A percentile compares a stretch with the other conserved stretches of the same genome.
Evolutionary conservation across 2,113 vertebrate species (phyloP).

Genomic region (Excalfactoria chinensis): DNA sequence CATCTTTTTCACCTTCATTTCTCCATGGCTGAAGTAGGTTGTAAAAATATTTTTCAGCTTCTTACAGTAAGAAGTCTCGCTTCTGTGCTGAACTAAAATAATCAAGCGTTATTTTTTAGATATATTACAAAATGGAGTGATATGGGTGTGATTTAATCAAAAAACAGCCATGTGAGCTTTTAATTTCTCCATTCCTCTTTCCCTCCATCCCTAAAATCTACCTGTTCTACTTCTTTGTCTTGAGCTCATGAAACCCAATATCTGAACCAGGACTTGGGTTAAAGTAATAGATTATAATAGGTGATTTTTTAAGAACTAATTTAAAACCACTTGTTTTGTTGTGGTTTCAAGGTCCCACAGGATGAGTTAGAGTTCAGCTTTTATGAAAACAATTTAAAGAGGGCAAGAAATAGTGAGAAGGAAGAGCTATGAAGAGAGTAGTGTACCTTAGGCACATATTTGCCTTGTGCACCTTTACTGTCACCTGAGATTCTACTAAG

Average conservation of each 20-base stretch:
- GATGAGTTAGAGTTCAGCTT: neutral
- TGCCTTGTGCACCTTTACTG: neutral
- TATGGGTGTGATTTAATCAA: neutral
- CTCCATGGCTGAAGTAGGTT: neutral
- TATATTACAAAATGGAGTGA: neutral
- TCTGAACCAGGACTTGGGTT: neutral
- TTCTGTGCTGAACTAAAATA: neutral
- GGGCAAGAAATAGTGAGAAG: neutral
- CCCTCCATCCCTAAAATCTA: fast-evolving
- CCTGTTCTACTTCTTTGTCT: neutral
- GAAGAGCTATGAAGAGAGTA: neutral
- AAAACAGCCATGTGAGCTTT: neutral
- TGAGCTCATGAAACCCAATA: neutral
- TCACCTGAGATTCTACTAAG: neutral
- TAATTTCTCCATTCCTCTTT: neutral
- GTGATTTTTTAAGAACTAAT: neutral
- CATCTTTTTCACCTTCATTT: neutral
- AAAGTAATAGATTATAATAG: neutral
- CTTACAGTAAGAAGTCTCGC: neutral
- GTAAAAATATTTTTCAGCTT: neutral
- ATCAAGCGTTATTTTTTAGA: neutral
- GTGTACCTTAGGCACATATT: neutral
- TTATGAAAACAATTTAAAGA: neutral
- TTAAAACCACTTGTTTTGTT: neutral
- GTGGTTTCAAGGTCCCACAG: neutral